Percentiles rank a stretch among this genome's conserved stretches.
Conservation (phyloP, 1,140 invertebrate species). For the Lordiphosa mommai region DNA sequence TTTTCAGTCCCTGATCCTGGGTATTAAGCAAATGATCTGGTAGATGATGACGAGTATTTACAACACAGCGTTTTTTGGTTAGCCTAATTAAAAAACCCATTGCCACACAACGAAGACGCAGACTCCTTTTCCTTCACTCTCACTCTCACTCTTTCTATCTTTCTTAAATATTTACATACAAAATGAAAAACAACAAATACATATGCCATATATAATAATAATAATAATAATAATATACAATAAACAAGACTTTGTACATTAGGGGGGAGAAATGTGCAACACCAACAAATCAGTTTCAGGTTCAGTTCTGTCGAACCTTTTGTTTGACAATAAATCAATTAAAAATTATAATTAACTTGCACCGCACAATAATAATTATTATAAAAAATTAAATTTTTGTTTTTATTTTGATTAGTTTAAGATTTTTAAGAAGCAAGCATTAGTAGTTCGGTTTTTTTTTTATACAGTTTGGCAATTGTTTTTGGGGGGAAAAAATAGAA, state of each 20-base stretch:
- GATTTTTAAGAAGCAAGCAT: conserved; percentile 60
- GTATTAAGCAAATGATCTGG: no score
- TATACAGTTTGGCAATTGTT: conserved; percentile 13
- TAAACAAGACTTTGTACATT: conserved; percentile 47
- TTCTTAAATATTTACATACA: no score
- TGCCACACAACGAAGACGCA: no score
- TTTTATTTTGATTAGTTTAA: conserved; percentile 5
- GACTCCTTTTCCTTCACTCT: no score
- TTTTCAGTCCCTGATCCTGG: no score
- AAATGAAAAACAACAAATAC: no score
- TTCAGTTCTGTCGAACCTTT: conserved; percentile 9
- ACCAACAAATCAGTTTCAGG: conserved; percentile 20
- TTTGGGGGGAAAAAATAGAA: conserved; percentile 19
- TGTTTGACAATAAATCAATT: no score
- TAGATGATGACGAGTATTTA: not conserved
- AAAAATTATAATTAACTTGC: conserved; percentile 47
- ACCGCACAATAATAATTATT: conserved; percentile 52
- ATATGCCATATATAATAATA: conserved; percentile 34
- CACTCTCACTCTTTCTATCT: no score
- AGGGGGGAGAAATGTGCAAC: conserved; percentile 8
- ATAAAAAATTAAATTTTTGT: conserved; percentile 19
- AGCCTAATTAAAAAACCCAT: no score
- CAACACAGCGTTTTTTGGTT: no score
- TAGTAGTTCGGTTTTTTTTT: conserved; percentile 15
- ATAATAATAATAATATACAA: no score